phyloP scores from a whole-genome alignment of 2,797 vertebrate genomes.

The Esox lucius region DNA sequence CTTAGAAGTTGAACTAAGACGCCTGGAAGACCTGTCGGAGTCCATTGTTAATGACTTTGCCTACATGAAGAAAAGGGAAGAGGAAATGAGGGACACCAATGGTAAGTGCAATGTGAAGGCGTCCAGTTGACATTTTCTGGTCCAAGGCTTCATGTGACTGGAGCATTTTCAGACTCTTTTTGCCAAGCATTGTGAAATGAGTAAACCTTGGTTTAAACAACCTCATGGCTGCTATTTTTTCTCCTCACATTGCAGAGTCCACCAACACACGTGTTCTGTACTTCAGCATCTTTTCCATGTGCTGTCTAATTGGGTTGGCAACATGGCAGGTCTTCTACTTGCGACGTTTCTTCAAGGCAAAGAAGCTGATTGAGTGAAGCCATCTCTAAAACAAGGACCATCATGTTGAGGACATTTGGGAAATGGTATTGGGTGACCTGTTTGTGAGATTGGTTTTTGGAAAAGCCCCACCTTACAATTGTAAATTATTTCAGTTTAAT shows the following conservation, averaged over 20 bases:
- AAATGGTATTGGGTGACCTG: not conserved
- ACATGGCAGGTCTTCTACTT: constrained; percentile 87
- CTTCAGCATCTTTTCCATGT: constrained; percentile 85
- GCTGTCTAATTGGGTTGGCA: constrained; percentile 81
- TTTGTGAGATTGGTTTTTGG: constrained; percentile 6
- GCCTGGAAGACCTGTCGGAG: constrained; percentile 80
- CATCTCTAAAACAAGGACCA: constrained; percentile 9
- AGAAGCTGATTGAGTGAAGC: constrained; percentile 83
- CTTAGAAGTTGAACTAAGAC: constrained; percentile 79
- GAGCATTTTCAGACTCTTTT: not conserved
- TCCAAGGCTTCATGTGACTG: not conserved
- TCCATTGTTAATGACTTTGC: constrained; percentile 81
- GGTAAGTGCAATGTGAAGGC: constrained; percentile 61
- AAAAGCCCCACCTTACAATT: not conserved
- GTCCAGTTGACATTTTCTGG: constrained; percentile 4
- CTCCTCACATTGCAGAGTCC: constrained; percentile 66
- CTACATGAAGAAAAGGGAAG: constrained; percentile 82
- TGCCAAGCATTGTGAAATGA: not conserved
- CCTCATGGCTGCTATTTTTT: not conserved
- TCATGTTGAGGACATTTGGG: constrained; percentile 6
- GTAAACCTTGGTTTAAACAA: not conserved
- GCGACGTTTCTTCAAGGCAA: constrained; percentile 83
- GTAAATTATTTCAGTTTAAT: constrained; percentile 22
- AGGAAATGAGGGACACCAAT: constrained; percentile 81
- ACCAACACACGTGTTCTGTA: constrained; percentile 79